A percentile compares a stretch with the other conserved stretches of the same genome.
Conservation (phyloP, 2,113 vertebrate species). For the Chloropsis hardwickii region DNA sequence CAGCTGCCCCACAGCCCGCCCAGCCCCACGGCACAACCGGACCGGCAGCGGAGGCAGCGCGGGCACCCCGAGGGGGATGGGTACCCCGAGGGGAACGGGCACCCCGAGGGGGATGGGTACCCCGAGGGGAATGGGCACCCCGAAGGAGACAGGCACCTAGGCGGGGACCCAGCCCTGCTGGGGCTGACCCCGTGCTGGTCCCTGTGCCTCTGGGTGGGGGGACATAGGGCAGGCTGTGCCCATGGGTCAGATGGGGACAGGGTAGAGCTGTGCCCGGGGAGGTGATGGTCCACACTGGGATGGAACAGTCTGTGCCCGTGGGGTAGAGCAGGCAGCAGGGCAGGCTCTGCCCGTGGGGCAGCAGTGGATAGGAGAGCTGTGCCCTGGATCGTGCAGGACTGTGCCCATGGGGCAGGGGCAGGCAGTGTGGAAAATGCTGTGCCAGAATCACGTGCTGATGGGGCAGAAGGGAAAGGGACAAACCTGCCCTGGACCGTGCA, state of each 20-base stretch:
- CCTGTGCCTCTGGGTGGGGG: neutral
- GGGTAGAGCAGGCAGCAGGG: neutral
- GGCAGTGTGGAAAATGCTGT: neutral
- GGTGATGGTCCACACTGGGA: neutral
- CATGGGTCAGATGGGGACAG: neutral
- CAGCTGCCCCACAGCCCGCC: slow-evolving; percentile 16
- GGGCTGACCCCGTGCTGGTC: neutral
- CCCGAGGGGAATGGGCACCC: neutral
- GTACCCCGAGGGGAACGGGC: neutral
- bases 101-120: neutral
- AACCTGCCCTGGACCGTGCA: neutral
- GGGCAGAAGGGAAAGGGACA: neutral
- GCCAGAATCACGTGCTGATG: neutral
- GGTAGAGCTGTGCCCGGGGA: neutral
- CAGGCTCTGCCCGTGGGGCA: neutral
- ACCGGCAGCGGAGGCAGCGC: neutral
- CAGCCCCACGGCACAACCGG: neutral
- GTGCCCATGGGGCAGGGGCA: neutral
- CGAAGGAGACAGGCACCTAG: neutral
- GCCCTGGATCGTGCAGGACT: neutral
- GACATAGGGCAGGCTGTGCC: neutral
- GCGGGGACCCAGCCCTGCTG: accelerated
- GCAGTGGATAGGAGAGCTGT: neutral
- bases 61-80: neutral
- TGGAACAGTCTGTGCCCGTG: neutral